Conservation (phyloP, 2,888 invertebrate species). For the Nyleta sp. region DNA sequence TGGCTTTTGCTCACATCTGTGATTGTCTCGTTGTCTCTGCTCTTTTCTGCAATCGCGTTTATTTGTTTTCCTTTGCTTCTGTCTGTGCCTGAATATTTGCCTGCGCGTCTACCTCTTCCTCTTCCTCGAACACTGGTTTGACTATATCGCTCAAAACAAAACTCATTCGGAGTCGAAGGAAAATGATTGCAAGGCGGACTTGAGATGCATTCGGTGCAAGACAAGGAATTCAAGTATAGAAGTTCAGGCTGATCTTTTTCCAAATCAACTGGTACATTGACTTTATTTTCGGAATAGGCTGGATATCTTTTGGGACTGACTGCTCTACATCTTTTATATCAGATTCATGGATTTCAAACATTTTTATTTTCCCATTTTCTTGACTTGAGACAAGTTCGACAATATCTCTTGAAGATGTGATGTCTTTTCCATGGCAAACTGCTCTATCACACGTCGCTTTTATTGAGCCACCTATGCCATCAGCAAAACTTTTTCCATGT, state of each 20-base stretch:
- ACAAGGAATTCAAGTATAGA: slow-evolving; percentile 35
- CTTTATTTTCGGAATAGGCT: slow-evolving; percentile 33
- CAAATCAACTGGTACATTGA: slow-evolving; percentile 25
- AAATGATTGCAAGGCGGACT: slow-evolving; percentile 36
- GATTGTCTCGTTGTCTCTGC: too few species aligned
- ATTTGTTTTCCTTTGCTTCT: too few species aligned
- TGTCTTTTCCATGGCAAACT: slow-evolving; percentile 25
- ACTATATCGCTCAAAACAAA: slow-evolving; percentile 3
- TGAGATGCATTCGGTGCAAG: slow-evolving; percentile 24
- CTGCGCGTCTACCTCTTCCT: slow-evolving; percentile 9
- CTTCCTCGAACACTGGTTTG: slow-evolving; percentile 2
- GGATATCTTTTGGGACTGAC: slow-evolving; percentile 1
- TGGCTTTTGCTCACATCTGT: neutral
- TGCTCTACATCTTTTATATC: slow-evolving; percentile 27
- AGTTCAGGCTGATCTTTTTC: slow-evolving; percentile 14
- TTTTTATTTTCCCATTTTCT: slow-evolving; percentile 30
- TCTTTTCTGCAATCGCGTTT: too few species aligned
- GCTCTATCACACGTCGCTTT: slow-evolving; percentile 39
- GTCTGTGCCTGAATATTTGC: neutral
- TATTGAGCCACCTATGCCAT: slow-evolving; percentile 26
- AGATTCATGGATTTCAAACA: slow-evolving; percentile 26
- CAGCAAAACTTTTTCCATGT: slow-evolving; percentile 44
- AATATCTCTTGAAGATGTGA: slow-evolving; percentile 28
- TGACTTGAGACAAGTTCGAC: slow-evolving; percentile 15
- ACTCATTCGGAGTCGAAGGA: slow-evolving; percentile 9